Conservation (phyloP, 2,888 invertebrate species). For the Troglohyphantes excavatus region DNA sequence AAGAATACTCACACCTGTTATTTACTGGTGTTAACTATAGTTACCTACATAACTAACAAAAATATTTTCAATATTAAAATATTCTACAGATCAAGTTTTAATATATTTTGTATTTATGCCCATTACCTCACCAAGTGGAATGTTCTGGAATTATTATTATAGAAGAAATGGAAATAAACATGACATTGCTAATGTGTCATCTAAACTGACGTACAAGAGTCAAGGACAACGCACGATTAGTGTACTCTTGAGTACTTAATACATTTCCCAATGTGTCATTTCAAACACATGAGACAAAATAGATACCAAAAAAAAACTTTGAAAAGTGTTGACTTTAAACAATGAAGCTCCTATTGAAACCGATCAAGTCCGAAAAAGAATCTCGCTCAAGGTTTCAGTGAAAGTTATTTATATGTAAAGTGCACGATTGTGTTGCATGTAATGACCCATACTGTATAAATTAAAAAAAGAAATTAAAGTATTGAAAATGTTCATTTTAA, state of each 20-base stretch:
- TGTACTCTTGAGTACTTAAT: background rate
- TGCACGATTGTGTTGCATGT: constrained; percentile 74
- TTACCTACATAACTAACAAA: too few relatives aligned
- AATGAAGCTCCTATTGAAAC: constrained; percentile 21
- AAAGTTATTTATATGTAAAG: constrained; percentile 65
- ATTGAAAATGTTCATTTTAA: constrained; percentile 66
- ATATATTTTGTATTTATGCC: too few relatives aligned
- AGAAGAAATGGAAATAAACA: too few relatives aligned
- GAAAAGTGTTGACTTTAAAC: background rate
- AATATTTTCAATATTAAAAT: too few relatives aligned
- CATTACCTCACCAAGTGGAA: too few relatives aligned
- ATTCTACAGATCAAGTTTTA: too few relatives aligned
- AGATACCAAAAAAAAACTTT: background rate
- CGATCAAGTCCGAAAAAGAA: constrained; percentile 20
- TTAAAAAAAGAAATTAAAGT: constrained; percentile 53
- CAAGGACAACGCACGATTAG: background rate
- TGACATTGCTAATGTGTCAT: too few relatives aligned
- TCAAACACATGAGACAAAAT: background rate
- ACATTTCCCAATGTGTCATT: background rate
- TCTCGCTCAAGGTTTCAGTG: constrained; percentile 57
- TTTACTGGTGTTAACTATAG: too few relatives aligned
- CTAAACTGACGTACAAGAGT: too few relatives aligned
- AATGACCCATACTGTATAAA: constrained; percentile 71
- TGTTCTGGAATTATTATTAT: too few relatives aligned
- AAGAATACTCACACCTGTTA: too few relatives aligned